These are phyloP conservation scores for Marronus borbonicus DNA, from an alignment of 2,888 invertebrate genomes.

Conservation along the genomic window DNA sequence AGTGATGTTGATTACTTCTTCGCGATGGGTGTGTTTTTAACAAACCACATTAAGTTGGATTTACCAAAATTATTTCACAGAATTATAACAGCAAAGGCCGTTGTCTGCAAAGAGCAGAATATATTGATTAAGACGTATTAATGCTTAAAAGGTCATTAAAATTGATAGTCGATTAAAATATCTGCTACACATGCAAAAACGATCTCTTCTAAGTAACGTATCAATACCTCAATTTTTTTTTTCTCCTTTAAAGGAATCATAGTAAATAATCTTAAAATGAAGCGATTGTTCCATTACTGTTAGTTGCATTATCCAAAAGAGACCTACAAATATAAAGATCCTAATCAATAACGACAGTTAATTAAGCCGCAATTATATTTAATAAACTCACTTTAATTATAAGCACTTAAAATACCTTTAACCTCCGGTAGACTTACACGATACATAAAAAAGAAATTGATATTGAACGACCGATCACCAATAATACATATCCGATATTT, in stretches of 20 bases:
- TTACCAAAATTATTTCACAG: no score
- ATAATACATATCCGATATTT: slow-evolving; percentile 11
- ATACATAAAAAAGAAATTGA: not conserved
- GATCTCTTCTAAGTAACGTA: not conserved
- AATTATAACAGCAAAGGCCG: no score
- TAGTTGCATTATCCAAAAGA: not conserved
- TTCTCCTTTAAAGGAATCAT: not conserved
- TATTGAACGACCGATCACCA: slow-evolving; percentile 23
- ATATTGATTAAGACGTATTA: no score
- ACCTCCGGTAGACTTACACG: not conserved
- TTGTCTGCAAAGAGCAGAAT: no score
- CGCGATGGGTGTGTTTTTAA: no score
- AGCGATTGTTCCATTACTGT: slow-evolving; percentile 12
- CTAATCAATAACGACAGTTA: slow-evolving; percentile 16
- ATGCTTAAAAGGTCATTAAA: not conserved
- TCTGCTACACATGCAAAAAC: not conserved
- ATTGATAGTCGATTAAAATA: not conserved
- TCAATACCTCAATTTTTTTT: slow-evolving; percentile 14
- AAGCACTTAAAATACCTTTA: slow-evolving; percentile 24
- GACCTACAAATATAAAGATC: slow-evolving; percentile 6
- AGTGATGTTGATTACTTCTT: no score
- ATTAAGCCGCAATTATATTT: slow-evolving; percentile 32
- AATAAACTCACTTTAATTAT: slow-evolving; percentile 36
- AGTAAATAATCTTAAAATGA: not conserved
- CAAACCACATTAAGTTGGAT: no score